Percentiles rank a stretch among this genome's conserved stretches.
Evolutionary conservation across 2,888 invertebrate species (phyloP).

Genomic region (Andrena minutula): DNA sequence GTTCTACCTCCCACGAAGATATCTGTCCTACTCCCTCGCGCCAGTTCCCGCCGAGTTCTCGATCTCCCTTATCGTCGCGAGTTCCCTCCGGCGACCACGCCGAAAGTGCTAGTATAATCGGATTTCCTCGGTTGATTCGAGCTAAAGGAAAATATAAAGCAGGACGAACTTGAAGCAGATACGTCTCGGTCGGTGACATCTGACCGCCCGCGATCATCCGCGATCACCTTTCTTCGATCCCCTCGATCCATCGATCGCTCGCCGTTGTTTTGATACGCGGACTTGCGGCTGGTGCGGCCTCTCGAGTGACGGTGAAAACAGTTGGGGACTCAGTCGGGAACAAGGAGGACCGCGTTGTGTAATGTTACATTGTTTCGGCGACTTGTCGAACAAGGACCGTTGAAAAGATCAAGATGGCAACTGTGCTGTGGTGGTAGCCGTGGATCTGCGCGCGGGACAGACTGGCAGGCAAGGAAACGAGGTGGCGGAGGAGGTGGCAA

Average conservation of each 20-base stretch:
- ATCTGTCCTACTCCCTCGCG: slow-evolving; percentile 6
- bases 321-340: background rate
- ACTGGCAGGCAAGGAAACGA: slow-evolving; percentile 17
- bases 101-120: background rate
- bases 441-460: slow-evolving; percentile 26
- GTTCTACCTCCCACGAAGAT: slow-evolving; percentile 59
- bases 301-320: slow-evolving; percentile 21
- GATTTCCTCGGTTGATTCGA: background rate
- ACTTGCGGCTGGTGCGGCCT: background rate
- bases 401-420: slow-evolving; percentile 55
- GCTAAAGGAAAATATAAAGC: background rate
- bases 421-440: slow-evolving; percentile 66
- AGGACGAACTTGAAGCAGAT: background rate
- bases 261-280: background rate
- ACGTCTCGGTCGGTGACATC: slow-evolving; percentile 21
- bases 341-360: slow-evolving; percentile 13
- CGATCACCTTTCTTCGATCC: background rate
- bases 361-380: slow-evolving; percentile 46
- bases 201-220: background rate
- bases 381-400: slow-evolving; percentile 36
- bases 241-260: too few relatives aligned
- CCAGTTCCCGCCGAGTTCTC: background rate
- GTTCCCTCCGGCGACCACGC: background rate
- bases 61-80: too few relatives aligned
- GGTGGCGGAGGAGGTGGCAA: slow-evolving; percentile 1